A percentile compares a stretch with the other conserved stretches of the same genome.
These are phyloP conservation scores for Limenitis camilla DNA, from an alignment of 2,888 invertebrate genomes.

Conservation along the genomic window DNA sequence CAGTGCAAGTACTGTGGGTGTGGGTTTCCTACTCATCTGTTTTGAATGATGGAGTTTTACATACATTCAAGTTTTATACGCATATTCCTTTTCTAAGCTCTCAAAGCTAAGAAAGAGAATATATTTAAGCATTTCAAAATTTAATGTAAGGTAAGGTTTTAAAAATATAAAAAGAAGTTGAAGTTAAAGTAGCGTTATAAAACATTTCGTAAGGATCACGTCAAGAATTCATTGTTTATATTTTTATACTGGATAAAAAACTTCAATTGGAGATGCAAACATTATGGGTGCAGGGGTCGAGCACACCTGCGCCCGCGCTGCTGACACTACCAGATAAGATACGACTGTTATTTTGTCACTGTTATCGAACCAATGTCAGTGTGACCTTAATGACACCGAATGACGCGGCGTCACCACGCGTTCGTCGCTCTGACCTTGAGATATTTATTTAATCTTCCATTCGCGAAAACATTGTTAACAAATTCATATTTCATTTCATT, in stretches of 20 bases:
- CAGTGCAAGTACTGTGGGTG: too few species aligned
- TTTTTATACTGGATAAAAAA: neutral
- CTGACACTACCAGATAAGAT: constrained; percentile 72
- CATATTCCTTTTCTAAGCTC: too few species aligned
- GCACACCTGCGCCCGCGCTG: constrained; percentile 65
- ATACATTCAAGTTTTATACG: too few species aligned
- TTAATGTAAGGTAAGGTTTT: too few species aligned
- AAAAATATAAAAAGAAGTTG: too few species aligned
- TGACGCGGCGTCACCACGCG: constrained; percentile 59
- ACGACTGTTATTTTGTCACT: constrained; percentile 70
- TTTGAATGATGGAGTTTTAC: too few species aligned
- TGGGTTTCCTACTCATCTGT: too few species aligned
- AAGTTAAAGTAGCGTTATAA: neutral
- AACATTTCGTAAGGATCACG: too few species aligned
- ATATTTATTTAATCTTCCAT: constrained; percentile 69
- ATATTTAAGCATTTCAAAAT: too few species aligned
- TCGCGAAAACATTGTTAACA: constrained; percentile 56
- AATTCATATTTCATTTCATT: constrained; percentile 30
- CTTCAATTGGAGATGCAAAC: constrained; percentile 29
- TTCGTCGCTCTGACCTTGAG: constrained; percentile 63
- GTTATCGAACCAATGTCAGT: constrained; percentile 71
- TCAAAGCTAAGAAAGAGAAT: too few species aligned
- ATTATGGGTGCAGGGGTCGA: constrained; percentile 56
- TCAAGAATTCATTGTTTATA: neutral
- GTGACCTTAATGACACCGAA: constrained; percentile 72